Evolutionary conservation across 2,797 vertebrate genomes (phyloP), one percentile per base, ranked within the genome.

Genomic region (Lepidocolaptes lacrymiger): DNA sequence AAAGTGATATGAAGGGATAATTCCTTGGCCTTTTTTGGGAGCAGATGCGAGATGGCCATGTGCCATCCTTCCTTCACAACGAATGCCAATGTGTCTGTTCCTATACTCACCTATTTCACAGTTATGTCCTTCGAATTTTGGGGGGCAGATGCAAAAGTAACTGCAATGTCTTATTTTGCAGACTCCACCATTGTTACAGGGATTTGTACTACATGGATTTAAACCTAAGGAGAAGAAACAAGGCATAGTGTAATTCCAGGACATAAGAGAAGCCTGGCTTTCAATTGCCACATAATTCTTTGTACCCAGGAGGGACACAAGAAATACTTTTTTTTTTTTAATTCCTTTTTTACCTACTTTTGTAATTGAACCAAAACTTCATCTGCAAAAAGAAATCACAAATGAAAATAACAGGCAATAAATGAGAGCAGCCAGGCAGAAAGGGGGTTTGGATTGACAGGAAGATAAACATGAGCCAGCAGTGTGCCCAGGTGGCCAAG

Each of bases 121-220:
- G 85, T 63, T 95, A 23, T 87, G 85, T 64, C 99, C 99, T 6
- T 90, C 89, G 91, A 97, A 99, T 36, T 61, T 95, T 0, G 98
- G 98, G 12, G 98, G 98, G 87, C 98, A 99, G 43, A 98, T 97
- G 90, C 99, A 99, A 10, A 95, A 52, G 89, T 97, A 97, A 26
- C 24, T 68, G 28, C 97, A 97, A 51, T 95, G 91, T 23, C 96
- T 98, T 85, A 98, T 30, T 14, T 89, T 97, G 95, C 99, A 99
- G n/a, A 98, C 85, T 15, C 98, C 98, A 52, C 98, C 98, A 1
- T 98, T 99, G 44, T 96, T 75, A 91, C 99, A 99, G 9, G 97
- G 98, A 88, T 98, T 98, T 12, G 87, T 80, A 58, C 39, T 59
- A 74, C 99, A 99, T 7, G 97, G 98, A 92, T 98, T 97, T 88